These are phyloP conservation scores for Melanerpes formicivorus DNA, from an alignment of 2,113 vertebrate species.

Conservation along the genomic window DNA sequence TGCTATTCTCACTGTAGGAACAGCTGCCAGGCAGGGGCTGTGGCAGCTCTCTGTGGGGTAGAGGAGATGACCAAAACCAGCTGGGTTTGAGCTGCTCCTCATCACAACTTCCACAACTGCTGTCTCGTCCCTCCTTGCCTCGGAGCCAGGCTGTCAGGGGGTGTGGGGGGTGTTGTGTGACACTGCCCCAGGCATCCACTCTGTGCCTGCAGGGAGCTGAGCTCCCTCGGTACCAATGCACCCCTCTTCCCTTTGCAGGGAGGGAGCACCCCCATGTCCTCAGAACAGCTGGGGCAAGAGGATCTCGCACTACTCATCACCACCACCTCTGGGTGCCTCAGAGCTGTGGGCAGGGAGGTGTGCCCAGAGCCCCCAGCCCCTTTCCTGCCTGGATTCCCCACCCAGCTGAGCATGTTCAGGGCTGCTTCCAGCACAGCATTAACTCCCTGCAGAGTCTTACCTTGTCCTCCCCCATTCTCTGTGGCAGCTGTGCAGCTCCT, in stretches of 20 bases:
- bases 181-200: neutral
- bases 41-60: neutral
- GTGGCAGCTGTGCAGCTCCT: neutral
- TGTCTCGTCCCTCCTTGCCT: neutral
- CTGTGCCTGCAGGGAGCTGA: neutral
- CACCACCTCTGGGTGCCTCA: neutral
- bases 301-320: neutral
- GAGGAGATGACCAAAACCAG: neutral
- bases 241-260: neutral
- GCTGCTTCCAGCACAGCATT: neutral
- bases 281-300: neutral
- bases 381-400: rapidly evolving
- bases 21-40: neutral
- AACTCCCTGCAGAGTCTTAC: neutral
- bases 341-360: neutral
- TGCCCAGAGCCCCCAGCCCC: neutral
- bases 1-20: neutral
- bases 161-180: neutral
- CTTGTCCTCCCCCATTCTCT: neutral
- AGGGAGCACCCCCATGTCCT: rapidly evolving
- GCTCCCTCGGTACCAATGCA: rapidly evolving
- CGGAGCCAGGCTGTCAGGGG: neutral
- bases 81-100: rapidly evolving
- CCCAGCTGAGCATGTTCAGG: rapidly evolving
- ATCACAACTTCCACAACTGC: neutral